phyloP scores from a whole-genome alignment of 2,113 vertebrate species.

The Neoarius graeffei region DNA sequence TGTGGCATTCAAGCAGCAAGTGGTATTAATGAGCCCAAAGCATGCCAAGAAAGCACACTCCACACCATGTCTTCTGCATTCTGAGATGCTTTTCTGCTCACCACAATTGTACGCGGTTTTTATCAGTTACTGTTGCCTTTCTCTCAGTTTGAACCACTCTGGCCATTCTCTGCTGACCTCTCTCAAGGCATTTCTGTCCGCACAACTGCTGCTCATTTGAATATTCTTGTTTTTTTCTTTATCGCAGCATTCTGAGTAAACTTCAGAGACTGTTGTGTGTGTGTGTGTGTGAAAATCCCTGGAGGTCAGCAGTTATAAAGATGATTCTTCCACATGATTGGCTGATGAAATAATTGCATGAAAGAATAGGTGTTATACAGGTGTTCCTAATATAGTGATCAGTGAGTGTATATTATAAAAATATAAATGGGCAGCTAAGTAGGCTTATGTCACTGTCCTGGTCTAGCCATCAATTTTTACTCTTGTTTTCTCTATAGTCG shows the following conservation, averaged over 20 bases:
- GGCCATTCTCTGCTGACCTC: neutral
- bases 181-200: neutral
- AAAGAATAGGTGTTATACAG: neutral
- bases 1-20: neutral
- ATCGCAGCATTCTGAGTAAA: neutral
- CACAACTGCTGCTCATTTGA: neutral
- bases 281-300: neutral
- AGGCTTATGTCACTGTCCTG: neutral
- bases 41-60: neutral
- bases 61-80: neutral
- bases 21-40: neutral
- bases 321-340: neutral
- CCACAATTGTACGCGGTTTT: neutral
- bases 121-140: neutral
- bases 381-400: neutral
- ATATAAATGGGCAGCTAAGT: neutral
- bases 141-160: neutral
- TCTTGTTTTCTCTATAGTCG: slow-evolving; percentile 55
- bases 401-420: neutral
- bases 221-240: neutral
- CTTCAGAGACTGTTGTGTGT: neutral
- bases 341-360: neutral
- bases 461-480: neutral
- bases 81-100: neutral
- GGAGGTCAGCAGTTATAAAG: neutral